Conservation (phyloP, 1,140 invertebrate genomes). For the Triops cancriformis region DNA sequence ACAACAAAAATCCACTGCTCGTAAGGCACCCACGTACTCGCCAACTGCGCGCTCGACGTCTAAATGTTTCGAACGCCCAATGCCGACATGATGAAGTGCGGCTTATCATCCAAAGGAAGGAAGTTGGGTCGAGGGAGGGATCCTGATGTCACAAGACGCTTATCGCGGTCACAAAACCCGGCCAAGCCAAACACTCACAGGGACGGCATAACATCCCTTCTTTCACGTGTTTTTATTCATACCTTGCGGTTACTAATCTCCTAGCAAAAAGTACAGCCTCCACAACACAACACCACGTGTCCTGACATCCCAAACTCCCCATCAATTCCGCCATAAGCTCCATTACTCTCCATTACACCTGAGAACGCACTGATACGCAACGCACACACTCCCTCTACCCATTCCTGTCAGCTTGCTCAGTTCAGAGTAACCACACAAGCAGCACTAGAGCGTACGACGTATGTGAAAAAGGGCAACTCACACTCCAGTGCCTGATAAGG, state of each 20-base stretch:
- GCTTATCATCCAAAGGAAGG: neutral
- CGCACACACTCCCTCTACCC: too few relatives aligned
- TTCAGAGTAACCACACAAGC: too few relatives aligned
- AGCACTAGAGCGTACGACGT: too few relatives aligned
- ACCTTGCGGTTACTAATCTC: neutral
- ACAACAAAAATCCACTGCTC: neutral
- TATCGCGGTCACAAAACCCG: neutral
- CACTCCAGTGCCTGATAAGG: too few relatives aligned
- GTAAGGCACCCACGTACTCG: neutral
- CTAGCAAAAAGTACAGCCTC: neutral
- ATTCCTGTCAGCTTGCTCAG: too few relatives aligned
- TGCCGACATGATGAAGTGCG: neutral
- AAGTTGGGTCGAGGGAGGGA: neutral
- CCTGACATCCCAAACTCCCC: neutral
- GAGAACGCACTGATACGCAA: too few relatives aligned
- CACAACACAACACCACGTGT: neutral
- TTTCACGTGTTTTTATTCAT: neutral
- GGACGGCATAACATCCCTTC: neutral
- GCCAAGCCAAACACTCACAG: neutral
- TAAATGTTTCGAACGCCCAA: neutral
- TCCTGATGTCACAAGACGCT: constrained; percentile 8
- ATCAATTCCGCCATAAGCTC: neutral
- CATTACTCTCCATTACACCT: neutral
- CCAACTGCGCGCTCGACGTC: neutral
- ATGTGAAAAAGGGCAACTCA: too few relatives aligned